Base-by-base conservation (phyloP, 2,113 vertebrate species). In the Alosa alosa region DNA sequence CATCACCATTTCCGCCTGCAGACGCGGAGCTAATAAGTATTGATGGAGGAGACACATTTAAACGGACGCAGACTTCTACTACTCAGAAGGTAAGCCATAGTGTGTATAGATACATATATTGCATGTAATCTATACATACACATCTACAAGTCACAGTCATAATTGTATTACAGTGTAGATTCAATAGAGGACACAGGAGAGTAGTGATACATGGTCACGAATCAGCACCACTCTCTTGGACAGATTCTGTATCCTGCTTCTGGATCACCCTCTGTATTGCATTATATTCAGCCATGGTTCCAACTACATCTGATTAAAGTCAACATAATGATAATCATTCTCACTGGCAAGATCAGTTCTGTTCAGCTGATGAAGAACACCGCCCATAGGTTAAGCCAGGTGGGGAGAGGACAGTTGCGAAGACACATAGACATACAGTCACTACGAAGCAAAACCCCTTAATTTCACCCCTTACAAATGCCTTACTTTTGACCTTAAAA, bases 11-110 rank as follows among this genome's bases (percentile, higher is more conserved):
- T 87, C 82, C 82, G 0, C 68, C 89, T 55, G 82, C 78, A 25
- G 87, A 88, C 18, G 84, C 83, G 20, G 87, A 88, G 17, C 84
- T 90, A n/a, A 85, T 86, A 84, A 90, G 87, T 84, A 85, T 86
- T 86, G 72, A 85, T 22, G 87, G 60, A 84, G 87, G 84, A 85
- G 86, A 88, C 41, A 90, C 84, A 83, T 90, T 85, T 82, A 86
- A 49, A 11, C 49, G 7, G 6, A 88, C 83, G 4, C 89, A 86
- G 88, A 89, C 75, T 85, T 85, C 85, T 88, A 72, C 85, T 55
- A 81, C 36, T 52, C 84, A 49, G 45, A 88, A 88, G 87, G 85
- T 86, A 52, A 88, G 86, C 83, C 22, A 45, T 47, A 45, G 39
- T 82, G 81, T 82, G 64, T 2, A 20, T 9, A 20, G 20, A 20